phyloP scores from a whole-genome alignment of 2,797 vertebrate genomes.

The Protosalanx chinensis region DNA sequence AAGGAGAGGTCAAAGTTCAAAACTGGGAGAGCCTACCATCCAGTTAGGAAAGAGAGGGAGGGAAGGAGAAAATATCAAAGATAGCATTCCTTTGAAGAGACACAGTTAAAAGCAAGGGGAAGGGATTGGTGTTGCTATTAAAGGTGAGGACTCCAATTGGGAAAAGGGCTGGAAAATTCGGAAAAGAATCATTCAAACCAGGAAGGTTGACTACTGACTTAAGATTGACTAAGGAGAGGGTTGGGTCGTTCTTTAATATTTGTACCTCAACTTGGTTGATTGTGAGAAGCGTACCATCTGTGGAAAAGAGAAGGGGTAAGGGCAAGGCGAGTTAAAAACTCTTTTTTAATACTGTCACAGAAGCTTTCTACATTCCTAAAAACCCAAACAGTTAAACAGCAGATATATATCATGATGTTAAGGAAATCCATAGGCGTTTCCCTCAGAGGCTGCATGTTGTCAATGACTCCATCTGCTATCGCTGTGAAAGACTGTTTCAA shows the following conservation, averaged over 20 bases:
- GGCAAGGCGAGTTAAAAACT: slow-evolving; percentile 73
- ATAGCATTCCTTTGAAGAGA: slow-evolving; percentile 72
- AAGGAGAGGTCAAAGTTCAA: slow-evolving; percentile 53
- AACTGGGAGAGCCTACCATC: slow-evolving; percentile 68
- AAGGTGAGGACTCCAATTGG: slow-evolving; percentile 58
- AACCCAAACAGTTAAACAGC: slow-evolving; percentile 8
- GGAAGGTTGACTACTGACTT: slow-evolving; percentile 71
- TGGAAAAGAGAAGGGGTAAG: slow-evolving; percentile 77
- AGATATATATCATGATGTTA: not conserved
- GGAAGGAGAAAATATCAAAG: slow-evolving; percentile 55
- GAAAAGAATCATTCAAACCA: slow-evolving; percentile 68
- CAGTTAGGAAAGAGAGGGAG: slow-evolving; percentile 57
- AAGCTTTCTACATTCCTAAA: slow-evolving; percentile 34
- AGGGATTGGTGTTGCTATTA: slow-evolving; percentile 64
- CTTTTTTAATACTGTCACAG: slow-evolving; percentile 42
- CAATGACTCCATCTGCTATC: not conserved
- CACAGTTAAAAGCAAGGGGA: slow-evolving; percentile 72
- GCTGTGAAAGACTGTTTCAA: not conserved
- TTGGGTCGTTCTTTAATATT: slow-evolving; percentile 68
- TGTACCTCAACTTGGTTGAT: slow-evolving; percentile 79
- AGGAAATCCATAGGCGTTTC: not conserved
- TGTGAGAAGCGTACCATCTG: slow-evolving; percentile 80
- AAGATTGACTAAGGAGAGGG: slow-evolving; percentile 52
- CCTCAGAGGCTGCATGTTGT: too few species aligned
- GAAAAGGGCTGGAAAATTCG: slow-evolving; percentile 64